Conservation (phyloP, 2,113 vertebrate species). For the Meleagris gallopavo region DNA sequence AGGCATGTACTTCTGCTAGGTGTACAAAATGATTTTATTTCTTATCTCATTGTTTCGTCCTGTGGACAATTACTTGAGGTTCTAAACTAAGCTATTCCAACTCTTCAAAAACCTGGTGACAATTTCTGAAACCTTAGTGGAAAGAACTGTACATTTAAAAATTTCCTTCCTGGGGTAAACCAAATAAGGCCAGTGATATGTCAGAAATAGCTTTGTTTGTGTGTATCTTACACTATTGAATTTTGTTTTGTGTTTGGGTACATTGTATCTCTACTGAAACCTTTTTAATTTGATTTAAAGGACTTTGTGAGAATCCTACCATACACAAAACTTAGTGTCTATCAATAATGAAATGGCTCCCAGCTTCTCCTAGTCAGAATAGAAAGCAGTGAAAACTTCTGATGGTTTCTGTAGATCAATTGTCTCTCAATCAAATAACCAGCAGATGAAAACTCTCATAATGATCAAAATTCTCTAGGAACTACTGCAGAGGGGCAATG, state of each 20-base stretch:
- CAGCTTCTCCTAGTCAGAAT: background rate
- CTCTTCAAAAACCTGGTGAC: background rate
- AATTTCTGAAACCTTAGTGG: background rate
- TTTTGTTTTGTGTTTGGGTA: background rate
- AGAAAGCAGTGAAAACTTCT: background rate
- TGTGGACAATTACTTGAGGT: background rate
- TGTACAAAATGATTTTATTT: background rate
- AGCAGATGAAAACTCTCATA: background rate
- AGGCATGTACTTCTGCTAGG: background rate
- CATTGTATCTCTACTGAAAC: background rate
- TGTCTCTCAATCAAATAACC: background rate
- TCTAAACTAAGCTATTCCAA: background rate
- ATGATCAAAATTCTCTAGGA: background rate
- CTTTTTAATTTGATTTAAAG: background rate
- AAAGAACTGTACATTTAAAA: background rate
- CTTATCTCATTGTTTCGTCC: background rate
- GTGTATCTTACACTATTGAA: background rate
- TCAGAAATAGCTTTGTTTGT: background rate
- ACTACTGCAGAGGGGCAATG: background rate
- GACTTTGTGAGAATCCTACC: background rate
- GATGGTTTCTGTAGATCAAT: background rate
- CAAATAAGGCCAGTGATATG: background rate
- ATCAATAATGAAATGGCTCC: background rate
- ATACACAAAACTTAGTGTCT: background rate
- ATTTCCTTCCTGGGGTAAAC: background rate